phyloP scores from a whole-genome alignment of 2,113 vertebrate species.

The Chaetorhynchus papuensis region DNA sequence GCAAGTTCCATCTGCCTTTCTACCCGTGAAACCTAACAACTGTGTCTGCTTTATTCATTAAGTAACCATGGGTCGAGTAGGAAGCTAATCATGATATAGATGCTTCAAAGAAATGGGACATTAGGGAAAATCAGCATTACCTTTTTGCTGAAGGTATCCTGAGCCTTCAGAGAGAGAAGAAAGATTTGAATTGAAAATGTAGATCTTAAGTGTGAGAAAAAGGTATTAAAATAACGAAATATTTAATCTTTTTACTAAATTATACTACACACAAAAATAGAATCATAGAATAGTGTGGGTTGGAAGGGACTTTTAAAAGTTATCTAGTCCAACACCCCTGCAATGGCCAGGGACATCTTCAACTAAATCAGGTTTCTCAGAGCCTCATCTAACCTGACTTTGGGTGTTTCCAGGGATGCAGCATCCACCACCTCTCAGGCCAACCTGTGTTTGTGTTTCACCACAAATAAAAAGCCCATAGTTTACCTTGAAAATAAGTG shows the following conservation, averaged over 20 bases:
- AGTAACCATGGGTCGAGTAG: neutral
- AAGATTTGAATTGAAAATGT: neutral
- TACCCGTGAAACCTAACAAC: neutral
- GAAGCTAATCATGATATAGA: neutral
- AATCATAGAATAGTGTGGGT: neutral
- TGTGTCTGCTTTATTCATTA: constrained; percentile 13
- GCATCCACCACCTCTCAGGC: neutral
- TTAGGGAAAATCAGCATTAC: neutral
- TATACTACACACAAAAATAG: neutral
- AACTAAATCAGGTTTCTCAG: neutral
- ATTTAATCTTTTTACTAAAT: neutral
- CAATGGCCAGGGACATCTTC: neutral
- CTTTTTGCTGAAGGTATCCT: neutral
- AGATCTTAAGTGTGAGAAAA: neutral
- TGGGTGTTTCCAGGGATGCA: neutral
- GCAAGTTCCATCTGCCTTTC: neutral
- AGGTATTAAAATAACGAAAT: neutral
- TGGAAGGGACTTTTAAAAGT: neutral
- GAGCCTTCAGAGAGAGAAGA: neutral
- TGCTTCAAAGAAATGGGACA: neutral
- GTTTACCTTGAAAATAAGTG: neutral
- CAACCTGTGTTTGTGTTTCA: neutral
- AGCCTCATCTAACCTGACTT: neutral
- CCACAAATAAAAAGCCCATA: neutral
- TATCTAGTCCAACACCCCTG: neutral